These are phyloP conservation scores for Bufo bufo DNA, from an alignment of 2,113 vertebrate species.

Conservation along the genomic window DNA sequence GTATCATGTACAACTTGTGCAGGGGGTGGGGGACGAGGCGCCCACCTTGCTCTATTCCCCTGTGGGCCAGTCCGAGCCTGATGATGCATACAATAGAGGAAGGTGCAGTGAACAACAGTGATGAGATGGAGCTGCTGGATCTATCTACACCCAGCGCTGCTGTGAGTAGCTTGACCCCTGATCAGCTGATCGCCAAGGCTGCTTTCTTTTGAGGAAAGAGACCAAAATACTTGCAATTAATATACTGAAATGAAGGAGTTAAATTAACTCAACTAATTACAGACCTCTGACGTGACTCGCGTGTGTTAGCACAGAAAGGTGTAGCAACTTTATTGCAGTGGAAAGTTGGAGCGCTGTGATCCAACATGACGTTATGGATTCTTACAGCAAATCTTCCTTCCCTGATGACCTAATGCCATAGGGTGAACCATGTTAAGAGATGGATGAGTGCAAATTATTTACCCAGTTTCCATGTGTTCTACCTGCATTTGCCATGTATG, in stretches of 20 bases:
- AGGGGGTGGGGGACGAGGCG: too few relatives aligned
- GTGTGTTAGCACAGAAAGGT: conserved; percentile 21
- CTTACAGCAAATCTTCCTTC: conserved; percentile 25
- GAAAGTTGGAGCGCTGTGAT: conserved; percentile 10
- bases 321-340: conserved; percentile 1
- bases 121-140: too few relatives aligned
- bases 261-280: neutral
- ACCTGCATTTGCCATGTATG: neutral
- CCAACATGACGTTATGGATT: conserved; percentile 48
- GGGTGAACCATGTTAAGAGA: conserved; percentile 10
- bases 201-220: neutral
- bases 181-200: neutral
- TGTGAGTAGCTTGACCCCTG: neutral
- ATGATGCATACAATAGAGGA: too few relatives aligned
- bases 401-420: conserved; percentile 35
- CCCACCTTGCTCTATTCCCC: too few relatives aligned
- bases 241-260: neutral
- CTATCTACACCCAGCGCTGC: too few relatives aligned
- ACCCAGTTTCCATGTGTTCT: neutral
- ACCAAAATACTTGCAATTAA: neutral
- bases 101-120: too few relatives aligned
- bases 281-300: neutral
- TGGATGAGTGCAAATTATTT: neutral
- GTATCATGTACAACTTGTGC: too few relatives aligned
- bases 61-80: too few relatives aligned